Conservation (phyloP, 2,113 vertebrate species). For the Zosterops pallidus region DNA sequence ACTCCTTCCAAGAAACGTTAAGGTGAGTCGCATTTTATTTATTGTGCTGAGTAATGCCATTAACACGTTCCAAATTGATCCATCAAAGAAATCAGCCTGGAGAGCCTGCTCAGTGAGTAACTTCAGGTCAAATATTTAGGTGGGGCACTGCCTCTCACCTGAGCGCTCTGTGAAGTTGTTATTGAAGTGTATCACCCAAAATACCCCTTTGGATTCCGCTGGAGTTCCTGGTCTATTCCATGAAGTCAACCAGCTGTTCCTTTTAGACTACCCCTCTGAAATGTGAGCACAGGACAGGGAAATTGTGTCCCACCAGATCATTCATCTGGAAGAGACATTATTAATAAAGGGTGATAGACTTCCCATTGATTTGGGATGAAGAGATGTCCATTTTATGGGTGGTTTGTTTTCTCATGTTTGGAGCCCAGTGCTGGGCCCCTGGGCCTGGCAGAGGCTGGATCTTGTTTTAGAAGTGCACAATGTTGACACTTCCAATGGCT, state of each 20-base stretch:
- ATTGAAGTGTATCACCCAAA: conserved; percentile 11
- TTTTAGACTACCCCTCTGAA: conserved; percentile 56
- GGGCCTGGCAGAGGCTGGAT: background rate
- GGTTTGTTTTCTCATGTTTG: background rate
- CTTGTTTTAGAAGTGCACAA: background rate
- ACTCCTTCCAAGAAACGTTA: conserved; percentile 62
- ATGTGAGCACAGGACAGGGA: conserved; percentile 27
- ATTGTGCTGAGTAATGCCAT: conserved; percentile 61
- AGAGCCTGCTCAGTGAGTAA: conserved; percentile 35
- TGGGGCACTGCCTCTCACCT: conserved; percentile 37
- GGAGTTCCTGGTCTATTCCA: conserved; percentile 1
- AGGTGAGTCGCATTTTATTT: conserved; percentile 64
- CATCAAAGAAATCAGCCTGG: conserved; percentile 39
- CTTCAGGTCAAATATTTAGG: conserved; percentile 58
- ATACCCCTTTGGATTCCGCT: conserved; percentile 10
- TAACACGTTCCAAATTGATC: conserved; percentile 59
- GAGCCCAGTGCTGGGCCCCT: background rate
- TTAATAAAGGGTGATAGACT: conserved; percentile 37
- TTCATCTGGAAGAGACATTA: conserved; percentile 48
- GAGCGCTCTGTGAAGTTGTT: conserved; percentile 3
- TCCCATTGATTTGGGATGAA: conserved; percentile 7
- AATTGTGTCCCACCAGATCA: background rate
- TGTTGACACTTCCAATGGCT: background rate
- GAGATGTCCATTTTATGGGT: background rate
- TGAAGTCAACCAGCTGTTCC: conserved; percentile 26